phyloP scores from a whole-genome alignment of 2,797 vertebrate species.

The Galagoides demidoff region DNA sequence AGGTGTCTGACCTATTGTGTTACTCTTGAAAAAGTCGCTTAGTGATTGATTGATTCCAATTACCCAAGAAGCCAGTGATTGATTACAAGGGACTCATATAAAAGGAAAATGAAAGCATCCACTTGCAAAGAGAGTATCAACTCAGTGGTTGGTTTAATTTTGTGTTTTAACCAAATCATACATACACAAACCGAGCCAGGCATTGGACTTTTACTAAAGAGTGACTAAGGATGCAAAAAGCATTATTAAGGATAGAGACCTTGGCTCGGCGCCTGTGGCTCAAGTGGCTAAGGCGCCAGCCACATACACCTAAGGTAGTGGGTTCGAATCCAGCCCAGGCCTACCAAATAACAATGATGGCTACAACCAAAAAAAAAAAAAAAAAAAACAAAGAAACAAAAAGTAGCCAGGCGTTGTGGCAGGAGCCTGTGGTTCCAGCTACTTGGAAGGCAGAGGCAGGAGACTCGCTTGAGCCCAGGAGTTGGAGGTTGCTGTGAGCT shows the following conservation, averaged over 20 bases:
- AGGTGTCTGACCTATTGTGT: neutral
- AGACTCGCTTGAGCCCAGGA: no score
- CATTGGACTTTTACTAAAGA: neutral
- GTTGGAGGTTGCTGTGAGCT: no score
- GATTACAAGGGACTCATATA: neutral
- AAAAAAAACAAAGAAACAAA: no score
- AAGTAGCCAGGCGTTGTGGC: no score
- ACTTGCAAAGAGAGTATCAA: conserved; percentile 6
- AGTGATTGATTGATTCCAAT: neutral
- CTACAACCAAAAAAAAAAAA: no score
- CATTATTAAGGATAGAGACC: neutral
- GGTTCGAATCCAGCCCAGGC: no score
- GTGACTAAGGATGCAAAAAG: neutral
- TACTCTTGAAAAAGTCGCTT: conserved; percentile 2
- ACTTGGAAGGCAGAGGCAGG: no score
- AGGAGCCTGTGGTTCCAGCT: no score
- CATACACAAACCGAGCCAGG: neutral
- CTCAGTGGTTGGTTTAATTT: conserved; percentile 5
- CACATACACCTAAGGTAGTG: no score
- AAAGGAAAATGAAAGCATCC: conserved; percentile 15
- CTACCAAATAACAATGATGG: no score
- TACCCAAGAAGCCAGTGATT: neutral
- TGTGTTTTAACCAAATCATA: conserved; percentile 14
- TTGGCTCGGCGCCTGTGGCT: neutral
- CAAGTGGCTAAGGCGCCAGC: no score